phyloP scores from a whole-genome alignment of 2,113 vertebrate species.

The Suncus etruscus region DNA sequence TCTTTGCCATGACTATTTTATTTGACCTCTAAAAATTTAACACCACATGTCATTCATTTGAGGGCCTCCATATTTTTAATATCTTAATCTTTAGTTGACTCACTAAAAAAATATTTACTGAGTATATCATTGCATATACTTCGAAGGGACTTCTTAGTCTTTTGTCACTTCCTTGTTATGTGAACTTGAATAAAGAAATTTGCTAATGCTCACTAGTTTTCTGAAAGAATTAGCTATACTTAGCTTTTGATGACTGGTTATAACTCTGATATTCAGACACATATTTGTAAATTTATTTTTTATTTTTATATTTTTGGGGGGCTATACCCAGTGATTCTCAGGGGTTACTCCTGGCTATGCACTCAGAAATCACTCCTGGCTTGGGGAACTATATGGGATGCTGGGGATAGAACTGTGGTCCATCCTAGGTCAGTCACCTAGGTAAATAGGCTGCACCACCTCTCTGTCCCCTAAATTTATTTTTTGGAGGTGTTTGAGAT shows the following conservation, averaged over 20 bases:
- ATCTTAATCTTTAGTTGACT: not conserved
- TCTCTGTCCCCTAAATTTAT: too few relatives aligned
- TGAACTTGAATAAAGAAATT: not conserved
- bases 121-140: not conserved
- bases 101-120: not conserved
- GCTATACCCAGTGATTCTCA: too few relatives aligned
- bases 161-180: not conserved
- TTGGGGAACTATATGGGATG: too few relatives aligned
- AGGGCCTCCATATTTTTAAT: not conserved
- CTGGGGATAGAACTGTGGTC: too few relatives aligned
- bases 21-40: conserved; percentile 11
- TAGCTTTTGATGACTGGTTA: not conserved
- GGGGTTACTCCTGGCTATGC: too few relatives aligned
- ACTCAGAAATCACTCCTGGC: too few relatives aligned
- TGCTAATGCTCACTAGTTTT: not conserved
- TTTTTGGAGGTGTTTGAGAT: too few relatives aligned
- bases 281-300: not conserved
- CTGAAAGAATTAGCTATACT: not conserved
- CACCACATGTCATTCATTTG: not conserved
- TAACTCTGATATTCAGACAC: not conserved
- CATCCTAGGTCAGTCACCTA: too few relatives aligned
- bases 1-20: not conserved
- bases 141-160: not conserved
- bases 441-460: too few relatives aligned
- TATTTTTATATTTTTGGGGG: not conserved